Conservation (phyloP, 1,140 invertebrate genomes). For the Acyrthosiphon pisum region DNA sequence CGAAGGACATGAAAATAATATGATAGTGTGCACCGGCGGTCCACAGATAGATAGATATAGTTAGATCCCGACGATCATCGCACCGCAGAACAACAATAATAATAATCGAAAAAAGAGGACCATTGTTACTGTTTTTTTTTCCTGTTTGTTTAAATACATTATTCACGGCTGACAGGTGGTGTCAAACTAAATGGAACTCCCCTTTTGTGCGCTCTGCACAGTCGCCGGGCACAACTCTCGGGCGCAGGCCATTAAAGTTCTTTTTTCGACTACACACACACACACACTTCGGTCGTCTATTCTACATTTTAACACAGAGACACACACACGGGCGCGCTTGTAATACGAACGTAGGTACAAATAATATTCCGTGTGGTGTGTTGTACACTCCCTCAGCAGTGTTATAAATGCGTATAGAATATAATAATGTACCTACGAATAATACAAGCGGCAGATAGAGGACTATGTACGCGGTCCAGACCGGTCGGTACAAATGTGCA, state of each 20-base stretch:
- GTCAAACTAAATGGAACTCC: slow-evolving; percentile 54
- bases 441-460: neutral
- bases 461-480: neutral
- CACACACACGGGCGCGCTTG: neutral
- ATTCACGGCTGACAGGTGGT: slow-evolving; percentile 56
- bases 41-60: neutral
- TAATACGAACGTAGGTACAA: neutral
- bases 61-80: slow-evolving; percentile 44
- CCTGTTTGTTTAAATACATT: slow-evolving; percentile 53
- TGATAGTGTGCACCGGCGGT: neutral
- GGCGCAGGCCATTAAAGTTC: slow-evolving; percentile 43
- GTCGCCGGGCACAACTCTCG: neutral
- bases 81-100: slow-evolving; percentile 44
- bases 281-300: neutral
- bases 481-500: neutral
- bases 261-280: slow-evolving; percentile 34
- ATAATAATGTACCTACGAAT: neutral
- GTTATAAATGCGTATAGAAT: neutral
- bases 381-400: neutral
- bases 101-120: slow-evolving; percentile 45
- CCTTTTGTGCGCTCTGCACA: slow-evolving; percentile 28
- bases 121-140: slow-evolving; percentile 39
- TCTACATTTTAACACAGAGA: neutral
- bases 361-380: neutral
- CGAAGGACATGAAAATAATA: slow-evolving; percentile 29